Base-by-base conservation (phyloP, 1,140 invertebrate species). In the Zaprionus gabonicus region DNA sequence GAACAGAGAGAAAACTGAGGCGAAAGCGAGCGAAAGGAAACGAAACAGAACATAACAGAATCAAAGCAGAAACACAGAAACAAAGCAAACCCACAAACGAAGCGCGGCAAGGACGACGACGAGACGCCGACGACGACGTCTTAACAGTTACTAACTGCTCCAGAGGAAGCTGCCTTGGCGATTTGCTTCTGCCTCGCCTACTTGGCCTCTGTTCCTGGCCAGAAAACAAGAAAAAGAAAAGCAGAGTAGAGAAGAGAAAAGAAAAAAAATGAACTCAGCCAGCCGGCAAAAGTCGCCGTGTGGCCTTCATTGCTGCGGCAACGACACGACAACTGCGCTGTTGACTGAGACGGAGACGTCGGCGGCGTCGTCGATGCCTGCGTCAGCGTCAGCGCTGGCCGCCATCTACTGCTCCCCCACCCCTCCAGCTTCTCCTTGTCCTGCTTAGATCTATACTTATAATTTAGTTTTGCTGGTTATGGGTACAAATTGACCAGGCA, bases 111-210 rank as follows among this genome's bases (percentile, higher is more conserved):
- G 60, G 67, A 58, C 80, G 77, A 80, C 85, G 75, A 82, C 73
- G 78, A 83, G 73, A 63, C 53, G 60, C 68, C 80, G 82, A 72
- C 78, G 76, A 82, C 91, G 91, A 92, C 84, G 91, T 92, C 91
- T 80, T 83, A 92, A 82, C 84, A 86, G 82, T 86, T 83, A 92
- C 91, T 92, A 91, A 92, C 78, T 86, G 82, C 64, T 79, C 76
- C 27, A 31, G 31, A 90, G 86, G 84, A 82, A 59, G 80, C 72
- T 91, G 78, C 78, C 63, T 57, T 72, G 20, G 78, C 67, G 56
- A 46, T 15, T 28, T 17, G n/a, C n/a, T 46, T 34, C 28, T 20
- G 28, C 10, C 13, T 34, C 31, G 31, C 31, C 20, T 13, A 44
- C 20, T 10, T n/a, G 31, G 17, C 44, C 38, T 44, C 51, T 64